These are phyloP conservation scores for Phenganax marumi DNA, from an alignment of 92 coral and sea anemone species.

Conservation along the genomic window DNA sequence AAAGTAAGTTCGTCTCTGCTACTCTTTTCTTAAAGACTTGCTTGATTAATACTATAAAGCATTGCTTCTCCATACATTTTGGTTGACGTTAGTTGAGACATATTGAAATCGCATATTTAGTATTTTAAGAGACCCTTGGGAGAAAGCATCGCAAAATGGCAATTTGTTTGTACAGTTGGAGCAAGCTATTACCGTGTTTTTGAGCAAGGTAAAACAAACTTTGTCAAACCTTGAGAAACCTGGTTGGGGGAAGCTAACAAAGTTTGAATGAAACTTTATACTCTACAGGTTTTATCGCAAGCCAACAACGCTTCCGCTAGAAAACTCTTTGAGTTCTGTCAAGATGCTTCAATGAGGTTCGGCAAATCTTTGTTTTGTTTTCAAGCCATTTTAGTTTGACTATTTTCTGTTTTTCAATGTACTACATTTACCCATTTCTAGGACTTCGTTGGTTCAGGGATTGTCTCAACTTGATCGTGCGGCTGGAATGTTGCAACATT, in stretches of 20 bases:
- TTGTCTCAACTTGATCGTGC: conserved; percentile 90
- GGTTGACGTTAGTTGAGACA: too few species aligned
- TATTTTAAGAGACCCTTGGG: conserved; percentile 37
- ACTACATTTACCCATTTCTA: background rate
- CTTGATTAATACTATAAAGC: too few species aligned
- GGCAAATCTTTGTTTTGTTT: background rate
- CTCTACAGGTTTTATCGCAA: conserved; percentile 66
- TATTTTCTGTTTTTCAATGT: too few species aligned
- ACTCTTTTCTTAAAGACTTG: background rate
- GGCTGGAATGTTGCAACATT: conserved; percentile 84
- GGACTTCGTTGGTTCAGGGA: conserved; percentile 87
- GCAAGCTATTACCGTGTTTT: conserved; percentile 46
- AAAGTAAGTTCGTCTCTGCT: conserved; percentile 54
- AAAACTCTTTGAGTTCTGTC: conserved; percentile 69
- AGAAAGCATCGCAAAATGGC: conserved; percentile 25
- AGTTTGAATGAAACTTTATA: background rate
- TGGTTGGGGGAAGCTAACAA: background rate
- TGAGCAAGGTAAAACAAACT: conserved; percentile 60
- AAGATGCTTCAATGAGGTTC: conserved; percentile 77
- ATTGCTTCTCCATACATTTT: too few species aligned
- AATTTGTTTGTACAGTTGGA: conserved; percentile 32
- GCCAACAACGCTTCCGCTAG: conserved; percentile 64
- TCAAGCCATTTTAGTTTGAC: background rate
- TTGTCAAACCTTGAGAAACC: background rate
- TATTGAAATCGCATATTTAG: background rate